These are phyloP conservation scores for Trissolcus basalis DNA, from an alignment of 1,140 invertebrate genomes.

Conservation along the genomic window DNA sequence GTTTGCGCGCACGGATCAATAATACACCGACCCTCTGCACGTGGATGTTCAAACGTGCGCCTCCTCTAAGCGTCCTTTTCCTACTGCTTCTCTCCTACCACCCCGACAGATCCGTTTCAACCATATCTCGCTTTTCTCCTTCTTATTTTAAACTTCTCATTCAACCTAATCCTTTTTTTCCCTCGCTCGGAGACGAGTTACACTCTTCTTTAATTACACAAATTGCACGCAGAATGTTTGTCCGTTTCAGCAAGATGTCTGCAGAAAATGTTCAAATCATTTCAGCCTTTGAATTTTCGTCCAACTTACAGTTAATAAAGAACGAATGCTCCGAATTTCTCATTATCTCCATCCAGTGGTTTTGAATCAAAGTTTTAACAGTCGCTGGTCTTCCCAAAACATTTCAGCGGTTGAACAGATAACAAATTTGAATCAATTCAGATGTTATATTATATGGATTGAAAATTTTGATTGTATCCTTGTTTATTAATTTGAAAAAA, in stretches of 20 bases:
- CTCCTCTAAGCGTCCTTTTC: conserved; percentile 49
- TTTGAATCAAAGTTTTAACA: too few species aligned
- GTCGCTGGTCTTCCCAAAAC: too few species aligned
- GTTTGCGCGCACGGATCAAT: conserved; percentile 75
- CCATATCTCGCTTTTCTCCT: conserved; percentile 37
- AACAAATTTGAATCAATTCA: too few species aligned
- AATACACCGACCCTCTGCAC: conserved; percentile 64
- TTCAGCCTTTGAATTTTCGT: too few species aligned
- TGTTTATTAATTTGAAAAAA: too few species aligned
- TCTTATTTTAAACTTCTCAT: neutral
- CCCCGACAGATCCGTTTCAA: conserved; percentile 18
- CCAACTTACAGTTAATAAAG: too few species aligned
- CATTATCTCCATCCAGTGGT: too few species aligned
- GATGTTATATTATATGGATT: too few species aligned
- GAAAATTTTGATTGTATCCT: too few species aligned
- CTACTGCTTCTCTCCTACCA: conserved; percentile 16
- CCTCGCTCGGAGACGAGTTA: neutral
- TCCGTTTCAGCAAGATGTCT: neutral
- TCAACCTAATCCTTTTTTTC: conserved; percentile 29
- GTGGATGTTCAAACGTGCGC: conserved; percentile 62
- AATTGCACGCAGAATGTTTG: neutral
- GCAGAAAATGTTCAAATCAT: neutral
- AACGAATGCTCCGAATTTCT: too few species aligned
- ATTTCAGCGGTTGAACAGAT: too few species aligned
- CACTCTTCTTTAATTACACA: neutral